Evolutionary conservation across 1,140 invertebrate species (phyloP), one percentile per base, ranked within the genome.

Genomic region (Heliconius hermathena): DNA sequence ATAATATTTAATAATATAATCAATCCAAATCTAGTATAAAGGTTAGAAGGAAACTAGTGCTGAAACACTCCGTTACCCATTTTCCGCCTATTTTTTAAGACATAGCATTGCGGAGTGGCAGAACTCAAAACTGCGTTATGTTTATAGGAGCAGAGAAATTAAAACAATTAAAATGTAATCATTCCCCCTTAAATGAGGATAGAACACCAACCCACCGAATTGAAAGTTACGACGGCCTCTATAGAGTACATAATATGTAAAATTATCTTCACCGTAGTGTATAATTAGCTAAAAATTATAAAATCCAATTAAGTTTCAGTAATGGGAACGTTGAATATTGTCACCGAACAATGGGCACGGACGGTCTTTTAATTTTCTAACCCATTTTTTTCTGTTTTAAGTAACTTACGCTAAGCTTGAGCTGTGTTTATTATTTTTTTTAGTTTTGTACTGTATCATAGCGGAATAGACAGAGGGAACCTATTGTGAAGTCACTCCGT

Each of bases 371-470:
- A 83, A 84, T 85, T 87, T 83, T 82, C 57, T 85, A 84, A 83
- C 81, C 81, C 79, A 71, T 87, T 83, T 87, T 86, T 52, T 75
- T 84, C 82, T 76, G 71, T 83, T 76, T 84, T 85, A 83, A 84
- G 60, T 85, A 85, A 85, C 75, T 86, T 71, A 70, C 70, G 9
- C 75, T 78, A 33, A 72, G n/a, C 60, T 66, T 22, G 60, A 66
- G 60, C 13, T 26, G 9, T 26, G 9, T 6, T 0, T 66, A 11
- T n/a, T 66, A 16, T 66, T 8, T 29, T 8, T 29, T 66, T 13
- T 26, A 66, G 3, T 66, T 66, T 66, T 13, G 41, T 11, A 3
- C 41, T 46, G 33, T 36, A 8, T 1, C 6, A 6, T 13, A 13
- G 11, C 11, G 13, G 41, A 13, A 11, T 46, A 46, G 13, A 0